A percentile compares a stretch with the other conserved stretches of the same genome.
Conservation (phyloP, 2,113 vertebrate genomes). For the Raphicerus campestris region DNA sequence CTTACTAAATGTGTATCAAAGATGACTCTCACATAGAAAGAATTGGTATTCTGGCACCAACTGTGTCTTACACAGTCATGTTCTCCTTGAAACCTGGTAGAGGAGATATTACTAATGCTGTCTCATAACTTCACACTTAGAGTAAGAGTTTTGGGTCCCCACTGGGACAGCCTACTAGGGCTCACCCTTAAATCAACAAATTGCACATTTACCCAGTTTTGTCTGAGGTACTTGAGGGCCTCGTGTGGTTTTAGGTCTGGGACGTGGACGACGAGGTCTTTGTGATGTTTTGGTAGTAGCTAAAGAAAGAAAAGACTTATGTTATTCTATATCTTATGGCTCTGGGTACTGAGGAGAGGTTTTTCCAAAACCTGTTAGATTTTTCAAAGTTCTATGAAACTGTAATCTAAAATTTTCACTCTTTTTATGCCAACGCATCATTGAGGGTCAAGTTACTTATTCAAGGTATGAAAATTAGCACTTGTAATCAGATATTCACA, state of each 20-base stretch:
- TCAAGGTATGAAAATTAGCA: not conserved
- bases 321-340: not conserved
- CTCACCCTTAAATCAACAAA: not conserved
- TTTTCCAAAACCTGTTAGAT: not conserved
- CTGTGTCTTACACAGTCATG: not conserved
- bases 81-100: not conserved
- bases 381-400: not conserved
- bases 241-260: slow-evolving; percentile 57
- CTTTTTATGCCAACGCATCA: not conserved
- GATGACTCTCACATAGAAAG: not conserved
- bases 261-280: slow-evolving; percentile 31
- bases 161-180: not conserved
- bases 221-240: slow-evolving; percentile 42
- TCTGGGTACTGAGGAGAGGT: not conserved
- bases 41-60: not conserved
- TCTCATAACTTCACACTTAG: not conserved
- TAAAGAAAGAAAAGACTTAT: slow-evolving; percentile 61
- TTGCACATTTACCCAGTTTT: slow-evolving; percentile 67
- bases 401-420: not conserved
- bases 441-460: not conserved
- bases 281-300: slow-evolving; percentile 55
- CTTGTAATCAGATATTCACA: not conserved
- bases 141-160: not conserved
- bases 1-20: not conserved
- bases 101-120: not conserved